phyloP scores from a whole-genome alignment of 2,113 vertebrate species.

The Ageneiosus marmoratus region DNA sequence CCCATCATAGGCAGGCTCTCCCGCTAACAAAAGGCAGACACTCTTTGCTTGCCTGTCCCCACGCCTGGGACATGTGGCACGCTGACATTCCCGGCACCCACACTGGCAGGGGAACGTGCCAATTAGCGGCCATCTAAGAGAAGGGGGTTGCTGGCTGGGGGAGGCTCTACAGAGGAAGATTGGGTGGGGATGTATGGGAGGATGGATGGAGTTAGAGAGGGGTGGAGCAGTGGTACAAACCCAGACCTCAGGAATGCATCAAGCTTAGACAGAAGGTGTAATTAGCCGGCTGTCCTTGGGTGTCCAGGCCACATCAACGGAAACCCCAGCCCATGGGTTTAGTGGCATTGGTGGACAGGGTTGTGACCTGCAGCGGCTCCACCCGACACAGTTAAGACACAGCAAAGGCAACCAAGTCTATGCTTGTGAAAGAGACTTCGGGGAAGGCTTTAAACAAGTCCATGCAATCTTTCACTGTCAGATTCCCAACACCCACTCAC shows the following conservation, averaged over 20 bases:
- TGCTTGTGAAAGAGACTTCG: background rate
- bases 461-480: constrained; percentile 26
- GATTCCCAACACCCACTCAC: constrained; percentile 36
- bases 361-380: constrained; percentile 66
- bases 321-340: constrained; percentile 72
- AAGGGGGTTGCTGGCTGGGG: constrained; percentile 50
- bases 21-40: constrained; percentile 53
- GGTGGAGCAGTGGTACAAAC: constrained; percentile 67
- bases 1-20: constrained; percentile 43
- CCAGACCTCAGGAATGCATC: constrained; percentile 81
- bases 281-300: constrained; percentile 77
- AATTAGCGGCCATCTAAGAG: constrained; percentile 79
- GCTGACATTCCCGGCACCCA: constrained; percentile 80
- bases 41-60: constrained; percentile 58
- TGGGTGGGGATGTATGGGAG: constrained; percentile 59
- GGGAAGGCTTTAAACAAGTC: constrained; percentile 12
- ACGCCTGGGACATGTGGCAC: constrained; percentile 68
- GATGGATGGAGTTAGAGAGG: constrained; percentile 58
- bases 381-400: constrained; percentile 37
- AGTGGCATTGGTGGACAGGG: constrained; percentile 55
- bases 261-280: constrained; percentile 75
- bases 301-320: constrained; percentile 76
- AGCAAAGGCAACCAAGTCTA: background rate
- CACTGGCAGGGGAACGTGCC: constrained; percentile 79
- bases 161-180: constrained; percentile 42